Conservation (phyloP, 2,797 vertebrate species). For the Liasis olivaceus region DNA sequence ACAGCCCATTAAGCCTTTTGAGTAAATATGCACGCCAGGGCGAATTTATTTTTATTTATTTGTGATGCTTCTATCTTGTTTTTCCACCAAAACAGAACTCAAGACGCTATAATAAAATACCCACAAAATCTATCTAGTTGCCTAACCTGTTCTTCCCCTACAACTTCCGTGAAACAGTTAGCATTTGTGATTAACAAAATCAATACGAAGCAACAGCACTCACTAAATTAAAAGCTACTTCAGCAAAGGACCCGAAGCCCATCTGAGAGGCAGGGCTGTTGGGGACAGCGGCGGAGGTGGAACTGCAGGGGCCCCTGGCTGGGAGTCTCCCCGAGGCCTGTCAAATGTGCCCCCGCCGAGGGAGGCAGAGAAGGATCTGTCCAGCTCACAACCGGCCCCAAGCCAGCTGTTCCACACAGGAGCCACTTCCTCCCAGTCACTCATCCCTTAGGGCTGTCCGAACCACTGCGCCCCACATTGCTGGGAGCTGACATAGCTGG, state of each 20-base stretch:
- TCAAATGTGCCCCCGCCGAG: neutral
- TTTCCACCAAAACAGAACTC: neutral
- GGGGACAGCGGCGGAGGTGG: neutral
- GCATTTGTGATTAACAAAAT: neutral
- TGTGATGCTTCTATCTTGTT: neutral
- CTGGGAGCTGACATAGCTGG: neutral
- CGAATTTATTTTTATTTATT: neutral
- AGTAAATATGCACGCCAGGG: neutral
- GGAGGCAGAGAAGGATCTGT: neutral
- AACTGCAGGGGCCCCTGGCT: neutral
- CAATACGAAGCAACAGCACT: neutral
- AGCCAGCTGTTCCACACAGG: neutral
- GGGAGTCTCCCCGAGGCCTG: neutral
- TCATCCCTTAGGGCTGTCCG: too few species aligned
- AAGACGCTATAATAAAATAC: neutral
- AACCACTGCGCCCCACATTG: too few species aligned
- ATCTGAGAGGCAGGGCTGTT: neutral
- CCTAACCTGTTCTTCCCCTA: neutral
- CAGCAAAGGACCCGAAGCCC: neutral
- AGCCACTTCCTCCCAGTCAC: neutral
- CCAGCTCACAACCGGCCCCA: neutral
- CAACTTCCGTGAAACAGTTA: neutral
- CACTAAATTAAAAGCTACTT: too few species aligned
- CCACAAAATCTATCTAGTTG: neutral
- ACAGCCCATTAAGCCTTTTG: neutral